Percentiles rank a stretch among this genome's conserved stretches.
phyloP scores from a whole-genome alignment of 2,888 invertebrate genomes.

The Polyommatus iphigenia region DNA sequence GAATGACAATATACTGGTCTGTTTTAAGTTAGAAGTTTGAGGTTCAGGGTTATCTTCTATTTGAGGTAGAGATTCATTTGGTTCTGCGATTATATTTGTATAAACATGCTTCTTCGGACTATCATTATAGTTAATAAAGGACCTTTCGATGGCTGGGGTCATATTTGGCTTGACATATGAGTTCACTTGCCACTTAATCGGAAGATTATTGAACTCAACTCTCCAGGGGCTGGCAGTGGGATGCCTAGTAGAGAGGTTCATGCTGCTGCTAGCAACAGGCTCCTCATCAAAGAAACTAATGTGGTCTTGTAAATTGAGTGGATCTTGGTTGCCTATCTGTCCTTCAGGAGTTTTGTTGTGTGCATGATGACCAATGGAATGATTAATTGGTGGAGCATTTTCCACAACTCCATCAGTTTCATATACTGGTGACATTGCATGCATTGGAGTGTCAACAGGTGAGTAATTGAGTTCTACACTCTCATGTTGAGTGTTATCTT shows the following conservation, averaged over 20 bases:
- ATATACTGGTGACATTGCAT: conserved; percentile 27
- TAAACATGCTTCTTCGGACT: conserved; percentile 70
- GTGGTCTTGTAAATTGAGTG: conserved; percentile 60
- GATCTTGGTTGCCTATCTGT: conserved; percentile 48
- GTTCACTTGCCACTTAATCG: conserved; percentile 71
- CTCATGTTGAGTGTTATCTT: conserved; percentile 46
- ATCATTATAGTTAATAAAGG: conserved; percentile 62
- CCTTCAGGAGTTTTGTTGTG: conserved; percentile 38
- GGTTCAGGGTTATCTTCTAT: conserved; percentile 44
- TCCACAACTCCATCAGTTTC: conserved; percentile 18
- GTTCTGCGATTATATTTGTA: conserved; percentile 58
- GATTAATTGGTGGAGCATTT: not conserved
- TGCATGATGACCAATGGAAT: not conserved
- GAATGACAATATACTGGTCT: conserved; percentile 72
- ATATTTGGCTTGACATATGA: conserved; percentile 72
- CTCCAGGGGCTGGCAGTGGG: conserved; percentile 73
- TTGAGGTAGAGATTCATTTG: conserved; percentile 52
- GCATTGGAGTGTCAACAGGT: conserved; percentile 60
- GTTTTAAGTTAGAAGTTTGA: conserved; percentile 55
- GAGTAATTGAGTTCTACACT: conserved; percentile 59
- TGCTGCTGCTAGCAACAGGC: conserved; percentile 72
- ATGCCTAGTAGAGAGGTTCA: conserved; percentile 61
- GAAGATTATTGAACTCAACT: conserved; percentile 65
- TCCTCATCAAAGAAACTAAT: conserved; percentile 69
- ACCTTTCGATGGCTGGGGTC: conserved; percentile 74